phyloP scores from a whole-genome alignment of 2,888 invertebrate species.

The Rhorus exstirpatorius region DNA sequence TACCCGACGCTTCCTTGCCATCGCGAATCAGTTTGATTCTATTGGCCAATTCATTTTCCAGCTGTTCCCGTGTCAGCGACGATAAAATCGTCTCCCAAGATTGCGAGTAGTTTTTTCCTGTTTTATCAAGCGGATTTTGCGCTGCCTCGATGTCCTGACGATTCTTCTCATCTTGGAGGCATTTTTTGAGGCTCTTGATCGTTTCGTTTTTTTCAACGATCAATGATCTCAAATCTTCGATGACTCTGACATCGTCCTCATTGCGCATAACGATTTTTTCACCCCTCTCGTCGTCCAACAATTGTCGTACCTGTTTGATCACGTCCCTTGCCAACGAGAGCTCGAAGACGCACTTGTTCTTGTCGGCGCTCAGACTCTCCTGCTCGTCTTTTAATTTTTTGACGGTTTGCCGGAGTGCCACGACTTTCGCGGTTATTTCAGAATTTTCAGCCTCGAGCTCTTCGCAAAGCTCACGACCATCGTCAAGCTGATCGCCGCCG shows the following conservation, averaged over 20 bases:
- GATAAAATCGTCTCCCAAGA: conserved; percentile 36
- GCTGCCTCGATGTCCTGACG: conserved; percentile 21
- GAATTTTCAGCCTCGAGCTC: conserved; percentile 74
- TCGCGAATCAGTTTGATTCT: conserved; percentile 26
- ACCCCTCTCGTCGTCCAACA: conserved; percentile 58
- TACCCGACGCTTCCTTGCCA: conserved; percentile 52
- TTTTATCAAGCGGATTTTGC: conserved; percentile 7
- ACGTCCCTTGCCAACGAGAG: conserved; percentile 72
- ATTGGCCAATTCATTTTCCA: conserved; percentile 63
- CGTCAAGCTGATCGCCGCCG: conserved; percentile 71
- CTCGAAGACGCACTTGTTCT: conserved; percentile 75
- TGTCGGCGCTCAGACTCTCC: conserved; percentile 72
- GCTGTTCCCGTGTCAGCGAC: conserved; percentile 51
- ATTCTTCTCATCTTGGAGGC: conserved; percentile 54
- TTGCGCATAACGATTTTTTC: conserved; percentile 38
- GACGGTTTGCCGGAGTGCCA: conserved; percentile 71
- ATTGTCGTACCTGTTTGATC: conserved; percentile 71
- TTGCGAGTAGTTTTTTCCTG: conserved; percentile 48
- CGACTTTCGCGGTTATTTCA: conserved; percentile 69
- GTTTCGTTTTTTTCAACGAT: conserved; percentile 66
- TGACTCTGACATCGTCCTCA: neutral
- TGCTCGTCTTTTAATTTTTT: conserved; percentile 73
- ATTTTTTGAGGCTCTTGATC: conserved; percentile 53
- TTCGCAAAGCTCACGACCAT: conserved; percentile 60
- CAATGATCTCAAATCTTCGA: conserved; percentile 65